Base-by-base conservation (phyloP, 2,113 vertebrate genomes). In the Clarias macrocephalus region DNA sequence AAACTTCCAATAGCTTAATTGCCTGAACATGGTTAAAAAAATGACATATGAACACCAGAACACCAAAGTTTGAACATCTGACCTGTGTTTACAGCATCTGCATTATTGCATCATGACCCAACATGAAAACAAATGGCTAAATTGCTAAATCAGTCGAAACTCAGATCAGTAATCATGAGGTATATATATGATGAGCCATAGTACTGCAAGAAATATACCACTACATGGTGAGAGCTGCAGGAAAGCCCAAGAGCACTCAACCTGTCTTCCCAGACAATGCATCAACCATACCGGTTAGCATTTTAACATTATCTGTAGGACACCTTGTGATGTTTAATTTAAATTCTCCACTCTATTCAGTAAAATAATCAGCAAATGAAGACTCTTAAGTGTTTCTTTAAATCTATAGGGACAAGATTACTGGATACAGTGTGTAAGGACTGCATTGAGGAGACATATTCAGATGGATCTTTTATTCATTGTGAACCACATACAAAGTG, bases 401-500 rank as follows among this genome's bases (percentile, higher is more conserved):
- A 37, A 2, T 37, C 33, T 84, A 10, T 75, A 89, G 89, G 89
- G 23, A 86, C 88, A 23, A 1, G 19, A 7, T 82, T 66, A 86
- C 70, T 37, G 56, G 86, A 91, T 63, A 90, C 88, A 3, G 66
- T 87, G 0, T 91, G 88, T 90, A 60, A 57, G 16, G 52, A 86
- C 12, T 90, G 90, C 28, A 5, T 7, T 19, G 57, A 11, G 25
- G 57, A 89, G 5, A 88, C 86, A 25, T 91, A 89, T 85, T 91
- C 89, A 56, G 21, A 89, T 76, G 89, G 90, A 9, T 83, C 82
- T 62, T 90, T 86, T 2, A 21, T 80, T 54, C 16, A 30, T 18
- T 90, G 90, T 52, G 54, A 82, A 75, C 23, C 85, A 48, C 85
- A 90, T 60, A 90, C 77, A 80, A 16, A 85, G 89, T 91, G 82